phyloP scores from a whole-genome alignment of 2,113 vertebrate species.

The Larimichthys crocea region DNA sequence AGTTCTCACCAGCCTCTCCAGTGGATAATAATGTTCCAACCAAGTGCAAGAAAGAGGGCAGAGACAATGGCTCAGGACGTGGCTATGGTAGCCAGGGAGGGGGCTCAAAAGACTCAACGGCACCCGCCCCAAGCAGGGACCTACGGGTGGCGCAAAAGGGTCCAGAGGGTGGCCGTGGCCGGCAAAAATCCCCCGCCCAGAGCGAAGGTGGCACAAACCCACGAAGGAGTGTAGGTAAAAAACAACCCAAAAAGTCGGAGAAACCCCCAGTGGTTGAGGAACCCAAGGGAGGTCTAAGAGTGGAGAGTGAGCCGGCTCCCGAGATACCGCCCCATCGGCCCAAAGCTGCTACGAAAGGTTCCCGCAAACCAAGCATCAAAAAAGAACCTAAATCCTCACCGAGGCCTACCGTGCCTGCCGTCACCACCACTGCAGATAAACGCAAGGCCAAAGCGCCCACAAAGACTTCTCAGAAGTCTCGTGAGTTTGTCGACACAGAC shows the following conservation, averaged over 20 bases:
- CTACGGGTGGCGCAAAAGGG: slow-evolving; percentile 91
- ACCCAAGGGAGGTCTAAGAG: slow-evolving; percentile 93
- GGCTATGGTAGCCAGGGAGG: slow-evolving; percentile 88
- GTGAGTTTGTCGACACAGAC: slow-evolving; percentile 96
- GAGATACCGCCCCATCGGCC: slow-evolving; percentile 90
- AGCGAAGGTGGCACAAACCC: slow-evolving; percentile 88
- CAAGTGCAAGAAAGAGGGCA: slow-evolving; percentile 93
- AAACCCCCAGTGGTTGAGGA: slow-evolving; percentile 91
- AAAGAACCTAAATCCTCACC: slow-evolving; percentile 96
- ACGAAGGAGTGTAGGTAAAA: slow-evolving; percentile 92
- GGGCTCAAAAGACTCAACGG: slow-evolving; percentile 89
- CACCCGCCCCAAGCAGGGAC: slow-evolving; percentile 89
- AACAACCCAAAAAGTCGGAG: slow-evolving; percentile 96
- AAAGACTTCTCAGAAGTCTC: slow-evolving; percentile 94
- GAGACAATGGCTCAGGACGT: slow-evolving; percentile 87
- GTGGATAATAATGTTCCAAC: slow-evolving; percentile 91
- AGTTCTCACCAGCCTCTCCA: slow-evolving; percentile 94
- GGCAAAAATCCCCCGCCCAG: slow-evolving; percentile 97
- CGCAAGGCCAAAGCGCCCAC: slow-evolving; percentile 91
- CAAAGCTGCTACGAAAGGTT: slow-evolving; percentile 95
- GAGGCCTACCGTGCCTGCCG: slow-evolving; percentile 78
- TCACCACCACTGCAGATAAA: slow-evolving; percentile 83
- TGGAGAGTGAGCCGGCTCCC: slow-evolving; percentile 93
- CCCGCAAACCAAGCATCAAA: slow-evolving; percentile 94
- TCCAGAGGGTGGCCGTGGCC: slow-evolving; percentile 89